Conservation (phyloP, 2,888 invertebrate species). For the Napeogenes sylphis region DNA sequence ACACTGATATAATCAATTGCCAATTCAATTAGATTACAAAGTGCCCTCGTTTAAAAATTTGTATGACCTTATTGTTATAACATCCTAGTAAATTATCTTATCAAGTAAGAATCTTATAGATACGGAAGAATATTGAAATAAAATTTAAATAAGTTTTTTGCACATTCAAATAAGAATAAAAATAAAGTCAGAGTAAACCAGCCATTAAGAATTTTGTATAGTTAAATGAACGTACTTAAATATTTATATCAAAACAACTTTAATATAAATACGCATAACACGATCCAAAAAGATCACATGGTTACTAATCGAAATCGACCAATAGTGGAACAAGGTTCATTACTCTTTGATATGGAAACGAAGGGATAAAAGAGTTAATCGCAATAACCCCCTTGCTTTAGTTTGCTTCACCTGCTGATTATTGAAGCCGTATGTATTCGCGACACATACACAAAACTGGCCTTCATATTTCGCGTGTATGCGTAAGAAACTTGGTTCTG, state of each 20-base stretch:
- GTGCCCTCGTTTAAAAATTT: constrained; percentile 9
- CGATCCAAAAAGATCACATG: constrained; percentile 59
- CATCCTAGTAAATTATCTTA: constrained; percentile 17
- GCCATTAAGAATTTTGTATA: constrained; percentile 5
- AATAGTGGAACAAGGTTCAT: constrained; percentile 75
- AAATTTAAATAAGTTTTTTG: constrained; percentile 15
- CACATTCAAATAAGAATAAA: constrained; percentile 16
- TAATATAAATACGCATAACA: constrained; percentile 16
- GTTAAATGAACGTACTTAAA: constrained; percentile 1
- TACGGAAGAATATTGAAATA: constrained; percentile 6
- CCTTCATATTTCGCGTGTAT: constrained; percentile 68
- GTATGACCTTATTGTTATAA: constrained; percentile 18
- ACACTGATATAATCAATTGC: background rate
- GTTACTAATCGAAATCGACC: constrained; percentile 65
- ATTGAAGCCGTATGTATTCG: constrained; percentile 75
- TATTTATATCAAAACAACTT: background rate
- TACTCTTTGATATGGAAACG: constrained; percentile 77
- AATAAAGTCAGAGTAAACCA: background rate
- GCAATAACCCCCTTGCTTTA: constrained; percentile 75
- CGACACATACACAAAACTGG: constrained; percentile 73
- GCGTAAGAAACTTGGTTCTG: constrained; percentile 74
- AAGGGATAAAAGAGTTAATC: constrained; percentile 78
- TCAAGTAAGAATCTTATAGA: constrained; percentile 30
- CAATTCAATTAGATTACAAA: constrained; percentile 1
- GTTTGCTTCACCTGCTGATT: constrained; percentile 77